Evolutionary conservation across 1,140 invertebrate species (phyloP), one percentile per base, ranked within the genome.

Genomic region (Schmidtea mediterranea): DNA sequence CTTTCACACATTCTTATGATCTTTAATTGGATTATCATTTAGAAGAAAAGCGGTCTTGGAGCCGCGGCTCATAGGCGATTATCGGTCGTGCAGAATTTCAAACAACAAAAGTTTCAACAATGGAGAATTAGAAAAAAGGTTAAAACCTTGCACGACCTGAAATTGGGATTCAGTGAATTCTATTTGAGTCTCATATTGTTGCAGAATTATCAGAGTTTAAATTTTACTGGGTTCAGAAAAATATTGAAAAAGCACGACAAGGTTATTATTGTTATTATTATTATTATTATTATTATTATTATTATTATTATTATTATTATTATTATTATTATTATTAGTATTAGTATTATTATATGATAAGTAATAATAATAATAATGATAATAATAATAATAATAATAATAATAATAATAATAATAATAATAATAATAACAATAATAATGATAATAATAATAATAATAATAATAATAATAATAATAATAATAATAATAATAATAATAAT

Each of bases 211-310:
- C 73, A 76, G 55, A 92, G 89, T 66, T 69, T 99, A 16, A 98
- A 99, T 69, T 90, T 86, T 57, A 97, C 90, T 13, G 92, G 92
- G 0, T 98, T 98, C 69, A 74, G 90, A 50, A 98, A 98, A 69
- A 98, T 98, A 60, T 72, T 97, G n/a, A 98, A 98, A 64, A 98
- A 98, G 68, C 90, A 98, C 65, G 92, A 98, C 66, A 98, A 98
- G 74, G 80, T 94, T 53, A 51, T 5, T 12, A 40, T 16, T 38
- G 12, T 6, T n/a, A 32, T 43, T 3, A 32, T 9, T 18, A 40
- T 3, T 38, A 12, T 43, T 19, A 19, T 6, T 19, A 6, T 6
- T 41, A 19, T 19, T 6, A 41, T 41, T 6, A 19, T 19, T 19
- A 19, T 6, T 19, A 6, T 6, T 41, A 19, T 19, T 6, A 41